phyloP scores from a whole-genome alignment of 2,888 invertebrate genomes.

The Philhelius pedissequus region DNA sequence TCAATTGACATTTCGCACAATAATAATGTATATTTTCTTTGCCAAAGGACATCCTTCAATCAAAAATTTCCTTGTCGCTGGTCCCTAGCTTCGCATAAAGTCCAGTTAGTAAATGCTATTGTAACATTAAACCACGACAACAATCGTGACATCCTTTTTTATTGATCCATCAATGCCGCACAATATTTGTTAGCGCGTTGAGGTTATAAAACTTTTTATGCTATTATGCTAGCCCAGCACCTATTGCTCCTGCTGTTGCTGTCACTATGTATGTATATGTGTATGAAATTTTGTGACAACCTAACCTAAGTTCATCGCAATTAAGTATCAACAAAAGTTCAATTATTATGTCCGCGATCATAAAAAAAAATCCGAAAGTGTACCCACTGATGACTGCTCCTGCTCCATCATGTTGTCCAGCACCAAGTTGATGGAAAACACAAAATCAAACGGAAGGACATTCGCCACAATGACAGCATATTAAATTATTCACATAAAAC shows the following conservation, averaged over 20 bases:
- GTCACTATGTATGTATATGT: neutral
- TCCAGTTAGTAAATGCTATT: slow-evolving; percentile 29
- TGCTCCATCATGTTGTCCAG: slow-evolving; percentile 36
- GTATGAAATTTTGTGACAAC: neutral
- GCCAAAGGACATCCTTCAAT: neutral
- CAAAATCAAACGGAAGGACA: slow-evolving; percentile 30
- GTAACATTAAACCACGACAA: slow-evolving; percentile 57
- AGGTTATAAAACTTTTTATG: slow-evolving; percentile 60
- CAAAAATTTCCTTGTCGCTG: neutral
- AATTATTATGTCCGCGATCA: slow-evolving; percentile 64
- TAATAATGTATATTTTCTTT: neutral
- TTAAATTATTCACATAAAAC: slow-evolving; percentile 66
- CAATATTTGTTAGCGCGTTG: slow-evolving; percentile 35
- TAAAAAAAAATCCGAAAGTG: slow-evolving; percentile 39
- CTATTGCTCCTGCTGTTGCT: neutral
- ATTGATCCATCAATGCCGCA: slow-evolving; percentile 62
- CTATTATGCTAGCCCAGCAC: neutral
- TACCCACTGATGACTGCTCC: slow-evolving; percentile 50
- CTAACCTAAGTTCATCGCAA: slow-evolving; percentile 61
- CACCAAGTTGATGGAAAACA: neutral
- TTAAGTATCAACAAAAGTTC: slow-evolving; percentile 61
- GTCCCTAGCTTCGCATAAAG: neutral
- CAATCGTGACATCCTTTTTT: slow-evolving; percentile 62
- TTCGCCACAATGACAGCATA: slow-evolving; percentile 52
- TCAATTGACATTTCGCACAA: neutral